These are phyloP conservation scores for Cinclus cinclus DNA, from an alignment of 2,113 vertebrate genomes.

Conservation along the genomic window DNA sequence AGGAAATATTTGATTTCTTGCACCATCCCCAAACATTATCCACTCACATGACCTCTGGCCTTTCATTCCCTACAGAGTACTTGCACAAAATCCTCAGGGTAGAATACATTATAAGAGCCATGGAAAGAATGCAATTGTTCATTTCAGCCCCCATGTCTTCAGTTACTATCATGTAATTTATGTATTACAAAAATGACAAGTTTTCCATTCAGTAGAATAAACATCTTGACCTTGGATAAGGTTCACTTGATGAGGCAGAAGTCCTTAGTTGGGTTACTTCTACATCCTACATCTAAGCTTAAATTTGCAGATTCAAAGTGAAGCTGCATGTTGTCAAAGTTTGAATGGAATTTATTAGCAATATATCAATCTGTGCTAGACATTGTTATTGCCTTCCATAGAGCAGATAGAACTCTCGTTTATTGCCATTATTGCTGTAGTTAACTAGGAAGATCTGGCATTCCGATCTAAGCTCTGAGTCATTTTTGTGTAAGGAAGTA, in stretches of 20 bases:
- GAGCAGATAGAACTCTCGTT: neutral
- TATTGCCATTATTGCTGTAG: neutral
- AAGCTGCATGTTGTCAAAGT: neutral
- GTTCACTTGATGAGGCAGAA: neutral
- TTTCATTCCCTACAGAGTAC: slow-evolving; percentile 32
- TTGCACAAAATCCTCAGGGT: slow-evolving; percentile 31
- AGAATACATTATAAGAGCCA: slow-evolving; percentile 34
- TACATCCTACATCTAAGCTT: neutral
- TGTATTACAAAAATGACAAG: slow-evolving; percentile 8
- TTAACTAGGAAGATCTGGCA: slow-evolving; percentile 27
- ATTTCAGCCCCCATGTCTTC: slow-evolving; percentile 11
- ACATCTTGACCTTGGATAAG: neutral
- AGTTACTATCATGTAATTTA: slow-evolving; percentile 40
- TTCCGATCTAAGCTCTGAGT: neutral
- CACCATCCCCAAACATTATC: neutral
- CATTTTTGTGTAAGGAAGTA: neutral
- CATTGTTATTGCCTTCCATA: neutral
- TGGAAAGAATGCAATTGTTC: slow-evolving; percentile 39
- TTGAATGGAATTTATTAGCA: neutral
- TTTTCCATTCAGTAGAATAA: slow-evolving; percentile 39
- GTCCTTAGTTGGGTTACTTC: neutral
- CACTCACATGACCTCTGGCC: slow-evolving; percentile 18
- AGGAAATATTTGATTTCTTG: slow-evolving; percentile 25
- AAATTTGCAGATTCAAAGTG: neutral
- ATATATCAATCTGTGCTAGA: neutral